Conservation (phyloP, 2,797 vertebrate genomes). For the Hafferia zeledoni region DNA sequence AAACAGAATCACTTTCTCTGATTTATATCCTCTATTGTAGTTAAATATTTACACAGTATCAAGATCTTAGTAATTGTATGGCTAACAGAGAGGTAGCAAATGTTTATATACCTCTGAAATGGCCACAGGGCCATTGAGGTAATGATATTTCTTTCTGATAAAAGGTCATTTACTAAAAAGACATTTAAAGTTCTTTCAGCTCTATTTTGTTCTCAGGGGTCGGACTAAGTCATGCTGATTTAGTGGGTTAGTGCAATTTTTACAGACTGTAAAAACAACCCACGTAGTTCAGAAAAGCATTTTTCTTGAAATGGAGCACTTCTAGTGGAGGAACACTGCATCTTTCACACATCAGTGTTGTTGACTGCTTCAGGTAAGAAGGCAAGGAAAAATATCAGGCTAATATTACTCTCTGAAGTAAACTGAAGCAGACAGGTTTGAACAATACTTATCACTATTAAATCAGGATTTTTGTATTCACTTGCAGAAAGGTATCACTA, state of each 20-base stretch:
- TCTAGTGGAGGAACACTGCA: not conserved
- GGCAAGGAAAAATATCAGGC: not conserved
- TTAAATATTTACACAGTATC: constrained; percentile 63
- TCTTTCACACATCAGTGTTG: not conserved
- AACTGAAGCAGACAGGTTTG: not conserved
- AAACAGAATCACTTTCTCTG: constrained; percentile 43
- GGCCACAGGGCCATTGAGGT: constrained; percentile 11
- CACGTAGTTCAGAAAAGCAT: not conserved
- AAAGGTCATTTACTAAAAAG: not conserved
- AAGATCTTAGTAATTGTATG: constrained; percentile 50
- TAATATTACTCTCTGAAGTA: not conserved
- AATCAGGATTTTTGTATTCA: not conserved
- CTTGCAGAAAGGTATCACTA: not conserved
- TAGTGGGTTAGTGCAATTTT: not conserved
- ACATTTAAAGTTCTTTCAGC: not conserved
- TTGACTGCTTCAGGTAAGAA: not conserved
- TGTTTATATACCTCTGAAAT: constrained; percentile 62
- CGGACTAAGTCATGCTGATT: not conserved
- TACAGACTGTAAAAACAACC: not conserved
- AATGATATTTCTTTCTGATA: constrained; percentile 40
- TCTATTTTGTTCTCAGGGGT: not conserved
- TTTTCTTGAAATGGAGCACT: not conserved
- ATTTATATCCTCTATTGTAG: constrained; percentile 55
- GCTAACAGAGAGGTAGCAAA: constrained; percentile 60
- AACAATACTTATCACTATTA: not conserved